phyloP scores from a whole-genome alignment of 1,140 invertebrate species.

The Monochamus saltuarius region DNA sequence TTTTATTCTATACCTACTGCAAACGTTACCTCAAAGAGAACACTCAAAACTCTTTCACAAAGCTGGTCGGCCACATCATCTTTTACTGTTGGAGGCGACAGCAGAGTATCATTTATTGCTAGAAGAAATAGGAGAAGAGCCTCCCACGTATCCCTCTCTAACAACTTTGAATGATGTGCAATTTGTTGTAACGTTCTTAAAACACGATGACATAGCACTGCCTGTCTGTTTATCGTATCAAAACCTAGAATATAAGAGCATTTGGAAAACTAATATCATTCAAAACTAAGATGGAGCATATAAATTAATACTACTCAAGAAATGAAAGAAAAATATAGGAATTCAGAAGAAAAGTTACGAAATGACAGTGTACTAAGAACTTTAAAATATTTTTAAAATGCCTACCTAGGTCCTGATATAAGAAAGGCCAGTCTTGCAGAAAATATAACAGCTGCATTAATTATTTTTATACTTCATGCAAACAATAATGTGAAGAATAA shows the following conservation, averaged over 20 bases:
- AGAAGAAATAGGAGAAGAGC: conserved; percentile 85
- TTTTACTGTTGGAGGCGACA: conserved; percentile 88
- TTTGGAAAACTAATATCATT: conserved; percentile 7
- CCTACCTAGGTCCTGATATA: conserved; percentile 82
- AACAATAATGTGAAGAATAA: neutral
- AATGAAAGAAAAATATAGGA: neutral
- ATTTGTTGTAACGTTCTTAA: conserved; percentile 84
- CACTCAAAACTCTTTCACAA: conserved; percentile 89
- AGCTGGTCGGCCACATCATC: conserved; percentile 94
- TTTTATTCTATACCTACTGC: neutral
- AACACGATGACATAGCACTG: conserved; percentile 92
- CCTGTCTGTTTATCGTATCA: conserved; percentile 90
- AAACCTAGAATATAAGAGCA: conserved; percentile 60
- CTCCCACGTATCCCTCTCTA: conserved; percentile 90
- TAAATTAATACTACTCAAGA: too few species aligned
- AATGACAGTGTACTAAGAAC: neutral
- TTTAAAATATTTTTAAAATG: conserved; percentile 10
- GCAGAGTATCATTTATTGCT: conserved; percentile 87
- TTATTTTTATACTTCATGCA: conserved; percentile 10
- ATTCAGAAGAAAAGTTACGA: too few species aligned
- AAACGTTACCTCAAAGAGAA: conserved; percentile 77
- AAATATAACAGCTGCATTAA: conserved; percentile 23
- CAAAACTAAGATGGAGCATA: conserved; percentile 9
- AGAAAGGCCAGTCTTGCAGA: conserved; percentile 82
- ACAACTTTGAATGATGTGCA: conserved; percentile 74